Base-by-base conservation (phyloP, 2,888 invertebrate genomes). In the Acleris emargana region DNA sequence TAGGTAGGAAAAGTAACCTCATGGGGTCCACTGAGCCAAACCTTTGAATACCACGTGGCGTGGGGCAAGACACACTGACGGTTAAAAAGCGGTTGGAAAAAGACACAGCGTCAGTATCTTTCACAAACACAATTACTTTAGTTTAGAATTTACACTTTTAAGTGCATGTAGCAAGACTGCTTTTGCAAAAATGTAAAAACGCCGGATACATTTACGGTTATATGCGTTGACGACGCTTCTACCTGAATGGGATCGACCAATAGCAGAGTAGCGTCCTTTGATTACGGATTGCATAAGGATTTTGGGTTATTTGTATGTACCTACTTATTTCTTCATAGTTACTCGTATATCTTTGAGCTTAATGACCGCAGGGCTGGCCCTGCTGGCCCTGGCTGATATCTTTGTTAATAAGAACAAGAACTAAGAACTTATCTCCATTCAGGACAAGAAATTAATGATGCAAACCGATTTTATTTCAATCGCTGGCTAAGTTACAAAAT, bases 221-320 rank as follows among this genome's bases (percentile, higher is more conserved):
- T 9, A 32, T 51, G 43, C n/a, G 20, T 17, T 32, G 9, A 32
- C 28, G 16, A 32, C 18, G 22, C 25, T 64, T 49, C 22, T 64
- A 64, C 64, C 58, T 60, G 64, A 20, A 7, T 11, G 17, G 28
- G 32, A 60, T 28, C 50, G 17, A 2, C 64, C 64, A 64, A 64
- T 64, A 50, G 22, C 9, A 32, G 13, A 16, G 1, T n/a, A 51
- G 32, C 7, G 38, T 50, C 7, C 22, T 43, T 17, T 22, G 32
- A 17, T 53, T 7, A 47, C 42, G 32, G 7, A 49, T 47, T 16
- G 49, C 28, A 51, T 51, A 16, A 22, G 16, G 43, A 22, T 55
- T 45, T 62, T 45, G 57, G 38, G 55, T 25, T 4, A 25, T 62
- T 47, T 22, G 38, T 11, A 25, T 16, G n/a, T 28, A n/a, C n/a